These are phyloP conservation scores for Eupithecia tripunctaria DNA, from an alignment of 2,888 invertebrate genomes.

Conservation along the genomic window DNA sequence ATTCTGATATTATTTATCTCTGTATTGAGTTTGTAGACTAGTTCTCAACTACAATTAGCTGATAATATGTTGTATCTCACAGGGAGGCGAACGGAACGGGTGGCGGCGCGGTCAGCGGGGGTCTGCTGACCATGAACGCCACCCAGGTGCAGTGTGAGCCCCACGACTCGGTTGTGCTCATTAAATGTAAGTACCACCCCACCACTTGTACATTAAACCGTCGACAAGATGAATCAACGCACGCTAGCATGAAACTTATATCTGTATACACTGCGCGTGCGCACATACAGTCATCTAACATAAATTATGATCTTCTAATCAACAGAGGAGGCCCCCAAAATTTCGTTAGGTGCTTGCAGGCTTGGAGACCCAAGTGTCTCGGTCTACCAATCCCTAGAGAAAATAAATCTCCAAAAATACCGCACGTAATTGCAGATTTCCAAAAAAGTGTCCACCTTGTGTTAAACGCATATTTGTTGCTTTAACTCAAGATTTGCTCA, in stretches of 20 bases:
- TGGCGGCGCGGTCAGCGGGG: conserved; percentile 81
- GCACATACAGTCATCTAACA: neutral
- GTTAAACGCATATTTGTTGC: neutral
- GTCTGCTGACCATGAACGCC: conserved; percentile 84
- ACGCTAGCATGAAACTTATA: conserved; percentile 9
- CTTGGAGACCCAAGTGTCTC: neutral
- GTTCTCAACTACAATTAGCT: neutral
- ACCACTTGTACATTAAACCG: conserved; percentile 2
- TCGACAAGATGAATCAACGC: conserved; percentile 28
- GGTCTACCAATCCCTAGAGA: neutral
- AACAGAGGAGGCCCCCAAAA: neutral
- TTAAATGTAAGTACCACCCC: conserved; percentile 86
- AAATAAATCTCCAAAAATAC: neutral
- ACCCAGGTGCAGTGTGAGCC: conserved; percentile 87
- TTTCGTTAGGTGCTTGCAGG: neutral
- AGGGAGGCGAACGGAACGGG: conserved; percentile 80
- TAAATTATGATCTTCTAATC: neutral
- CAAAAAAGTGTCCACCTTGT: neutral
- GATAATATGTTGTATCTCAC: conserved; percentile 48
- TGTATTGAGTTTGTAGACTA: neutral
- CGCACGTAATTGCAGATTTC: neutral
- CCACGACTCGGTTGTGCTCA: conserved; percentile 89
- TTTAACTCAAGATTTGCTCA: neutral
- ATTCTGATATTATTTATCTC: neutral
- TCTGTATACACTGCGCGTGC: neutral